These are phyloP conservation scores for Alexandromys fortis DNA, from an alignment of 2,113 vertebrate species.

Conservation along the genomic window DNA sequence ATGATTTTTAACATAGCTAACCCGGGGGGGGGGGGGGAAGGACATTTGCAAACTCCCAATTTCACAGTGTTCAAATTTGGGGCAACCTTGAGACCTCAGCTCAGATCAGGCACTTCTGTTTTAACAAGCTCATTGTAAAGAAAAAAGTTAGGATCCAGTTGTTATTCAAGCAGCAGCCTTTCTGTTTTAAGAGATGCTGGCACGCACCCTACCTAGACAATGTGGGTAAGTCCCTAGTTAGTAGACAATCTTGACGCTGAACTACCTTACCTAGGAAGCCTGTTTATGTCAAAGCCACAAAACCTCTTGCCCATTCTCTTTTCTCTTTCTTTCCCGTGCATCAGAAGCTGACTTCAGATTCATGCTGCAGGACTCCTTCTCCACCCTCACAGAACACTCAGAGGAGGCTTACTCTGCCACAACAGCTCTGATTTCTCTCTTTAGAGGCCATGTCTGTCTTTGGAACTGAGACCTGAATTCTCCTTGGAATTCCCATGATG, in stretches of 20 bases:
- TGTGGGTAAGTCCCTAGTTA: neutral
- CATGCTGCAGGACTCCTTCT: neutral
- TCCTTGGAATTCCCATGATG: neutral
- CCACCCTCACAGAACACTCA: neutral
- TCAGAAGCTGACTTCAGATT: neutral
- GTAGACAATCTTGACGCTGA: neutral
- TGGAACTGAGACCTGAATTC: neutral
- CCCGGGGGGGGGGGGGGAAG: neutral
- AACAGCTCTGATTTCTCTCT: neutral
- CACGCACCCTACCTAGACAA: neutral
- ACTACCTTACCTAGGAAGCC: no score
- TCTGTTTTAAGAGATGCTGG: neutral
- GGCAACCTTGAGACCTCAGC: neutral
- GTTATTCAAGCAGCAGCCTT: neutral
- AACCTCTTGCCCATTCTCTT: neutral
- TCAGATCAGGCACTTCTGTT: neutral
- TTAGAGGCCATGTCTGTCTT: neutral
- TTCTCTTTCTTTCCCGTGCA: neutral
- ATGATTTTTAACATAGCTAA: neutral
- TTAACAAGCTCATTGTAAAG: neutral
- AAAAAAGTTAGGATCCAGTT: neutral
- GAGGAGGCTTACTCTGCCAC: neutral
- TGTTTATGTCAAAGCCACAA: neutral
- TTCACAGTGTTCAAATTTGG: neutral
- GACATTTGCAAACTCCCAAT: neutral